Evolutionary conservation across 2,888 invertebrate species (phyloP), one percentile per base, ranked within the genome.

Genomic region (Conistra vaccinii): DNA sequence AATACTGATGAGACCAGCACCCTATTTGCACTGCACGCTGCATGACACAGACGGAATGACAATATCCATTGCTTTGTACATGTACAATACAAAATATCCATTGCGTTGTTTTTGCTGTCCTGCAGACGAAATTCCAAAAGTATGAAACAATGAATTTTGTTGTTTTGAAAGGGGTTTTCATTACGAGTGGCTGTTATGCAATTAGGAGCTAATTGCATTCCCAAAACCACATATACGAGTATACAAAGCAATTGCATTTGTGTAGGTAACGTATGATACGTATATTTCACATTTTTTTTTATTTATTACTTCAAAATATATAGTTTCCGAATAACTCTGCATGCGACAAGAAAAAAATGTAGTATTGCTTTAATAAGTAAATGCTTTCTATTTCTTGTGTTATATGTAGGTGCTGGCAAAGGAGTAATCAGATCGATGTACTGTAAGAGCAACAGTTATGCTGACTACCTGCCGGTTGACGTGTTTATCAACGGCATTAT

Each of bases 341-440:
- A 23, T 10, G 9, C 3, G 10, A 9, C 51, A 51, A 51, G n/a
- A n/a, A n/a, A n/a, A n/a, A n/a, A n/a, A n/a, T n/a, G n/a, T n/a
- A n/a, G n/a, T n/a, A n/a, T n/a, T n/a, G n/a, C n/a, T n/a, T 42
- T 42, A 14, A 14, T 14, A 42, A 51, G 6, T 20, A 12, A 48
- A 9, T 35, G 66, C 17, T 14, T 1, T 3, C 23, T 12, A 6
- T 29, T 14, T 42, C 3, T 61, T 66, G 17, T 75, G 7, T 48
- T 9, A 90, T 87, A 96, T 96, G 97, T 7, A 96, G 96, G 97
- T 7, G 98, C 98, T 12, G 98, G 99, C 17, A 99, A 99, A 91
- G 99, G 99, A 1, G 98, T 99, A 0, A 97, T 99, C 79, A 97
- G 99, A n/a, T 97, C 98, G 0, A 98, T 99, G 98, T 98, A 98